A percentile compares a stretch with the other conserved stretches of the same genome.
Conservation (phyloP, 2,113 vertebrate species). For the Gymnorhina tibicen region DNA sequence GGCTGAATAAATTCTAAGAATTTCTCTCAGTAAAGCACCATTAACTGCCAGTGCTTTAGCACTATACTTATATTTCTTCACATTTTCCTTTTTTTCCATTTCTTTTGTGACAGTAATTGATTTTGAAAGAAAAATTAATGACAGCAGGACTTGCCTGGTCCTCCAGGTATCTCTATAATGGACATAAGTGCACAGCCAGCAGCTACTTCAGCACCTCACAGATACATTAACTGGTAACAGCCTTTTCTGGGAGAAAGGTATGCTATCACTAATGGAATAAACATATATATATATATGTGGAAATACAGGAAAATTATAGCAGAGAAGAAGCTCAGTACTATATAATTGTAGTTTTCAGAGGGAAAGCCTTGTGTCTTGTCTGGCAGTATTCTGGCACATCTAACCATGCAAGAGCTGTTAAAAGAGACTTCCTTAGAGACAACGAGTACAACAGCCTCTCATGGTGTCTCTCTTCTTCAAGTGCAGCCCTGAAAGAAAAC, state of each 20-base stretch:
- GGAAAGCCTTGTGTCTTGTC: neutral
- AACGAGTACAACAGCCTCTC: neutral
- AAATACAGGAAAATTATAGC: neutral
- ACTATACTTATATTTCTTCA: neutral
- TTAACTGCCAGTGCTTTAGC: neutral
- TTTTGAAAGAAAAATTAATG: neutral
- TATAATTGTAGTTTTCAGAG: neutral
- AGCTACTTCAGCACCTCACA: neutral
- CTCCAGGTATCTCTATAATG: neutral
- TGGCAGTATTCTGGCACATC: neutral
- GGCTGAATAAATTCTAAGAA: neutral
- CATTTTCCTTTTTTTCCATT: neutral
- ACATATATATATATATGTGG: neutral
- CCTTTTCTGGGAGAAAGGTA: neutral
- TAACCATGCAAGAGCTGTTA: neutral
- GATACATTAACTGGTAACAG: neutral
- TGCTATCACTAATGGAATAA: neutral
- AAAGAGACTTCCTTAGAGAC: neutral
- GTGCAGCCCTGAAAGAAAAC: neutral
- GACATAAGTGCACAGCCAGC: neutral
- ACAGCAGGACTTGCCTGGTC: neutral
- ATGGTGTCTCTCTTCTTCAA: neutral
- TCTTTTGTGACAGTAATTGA: neutral
- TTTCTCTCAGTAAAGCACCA: neutral
- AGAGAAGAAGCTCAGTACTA: neutral